Evolutionary conservation across 1,140 invertebrate species (phyloP), one percentile per base, ranked within the genome.

Genomic region (Aphelenchoides besseyi): DNA sequence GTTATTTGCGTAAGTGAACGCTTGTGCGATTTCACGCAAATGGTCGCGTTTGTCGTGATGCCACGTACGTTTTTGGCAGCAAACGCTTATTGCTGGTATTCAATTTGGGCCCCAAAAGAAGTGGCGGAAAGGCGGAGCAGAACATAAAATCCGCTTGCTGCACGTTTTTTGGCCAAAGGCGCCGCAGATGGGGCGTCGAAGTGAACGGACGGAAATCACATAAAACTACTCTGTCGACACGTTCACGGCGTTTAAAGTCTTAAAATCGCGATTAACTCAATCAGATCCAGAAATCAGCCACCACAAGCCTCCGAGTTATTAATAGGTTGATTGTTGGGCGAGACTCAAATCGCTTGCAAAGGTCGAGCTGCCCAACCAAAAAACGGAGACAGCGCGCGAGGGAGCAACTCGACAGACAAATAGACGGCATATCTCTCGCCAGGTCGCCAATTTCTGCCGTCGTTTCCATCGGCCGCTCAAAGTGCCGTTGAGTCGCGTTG

Each of bases 91-190:
- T 48, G 41, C 41, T 48, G 41, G 23, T 23, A 48, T 48, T 48
- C 41, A 48, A 48, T 48, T 48, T 48, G 41, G 41, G n/a, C n/a
- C n/a, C n/a, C n/a, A n/a, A 48, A 48, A 12, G 41, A 48, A 48
- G 41, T 48, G 41, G 12, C 12, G 41, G 23, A 23, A 48, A 48
- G 41, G 41, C 41, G 41, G 41, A 48, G 41, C 41, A 48, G 23
- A 48, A 48, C 12, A 48, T 48, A 48, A 48, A 48, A 48, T 12
- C 41, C 41, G 41, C 41, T 48, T 23, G 41, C 41, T 16, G 41
- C 41, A 48, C 41, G 41, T 48, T 48, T 48, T 48, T 48, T 48
- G 41, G 41, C 41, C 12, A n/a, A n/a, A n/a, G n/a, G n/a, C n/a
- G n/a, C n/a, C n/a, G n/a, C n/a, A n/a, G n/a, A n/a, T n/a, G n/a